Evolutionary conservation across 2,113 vertebrate species (phyloP), one percentile per base, ranked within the genome.

Genomic region (Blennius ocellaris): DNA sequence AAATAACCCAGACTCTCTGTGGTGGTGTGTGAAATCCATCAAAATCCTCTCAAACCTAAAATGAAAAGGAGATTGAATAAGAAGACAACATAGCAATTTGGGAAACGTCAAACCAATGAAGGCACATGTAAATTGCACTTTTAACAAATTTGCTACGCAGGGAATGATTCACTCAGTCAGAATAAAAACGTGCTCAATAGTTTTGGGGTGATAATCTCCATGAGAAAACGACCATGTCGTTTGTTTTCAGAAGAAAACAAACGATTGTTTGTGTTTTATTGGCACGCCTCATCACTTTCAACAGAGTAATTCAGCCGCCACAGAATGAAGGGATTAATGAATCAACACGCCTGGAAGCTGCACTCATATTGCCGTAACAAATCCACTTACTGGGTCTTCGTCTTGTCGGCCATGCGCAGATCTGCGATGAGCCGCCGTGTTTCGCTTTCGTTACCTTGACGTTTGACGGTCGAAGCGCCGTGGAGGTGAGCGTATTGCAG

Each of bases 21-120:
- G 92, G 80, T 92, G 90, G 67, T 94, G 95, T 12, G 93, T 94
- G 67, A 94, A 94, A 82, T 94, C 92, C 2, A 95, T 43, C 10
- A 89, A 85, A 41, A 94, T 21, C 11, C 67, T 12, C 57, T 81
- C 76, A 56, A 78, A 90, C 83, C 93, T 94, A 76, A 5, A 5
- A 44, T 6, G 3, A n/a, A 68, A 77, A 53, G 84, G 48, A 11
- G 5, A 58, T 11, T 3, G 5, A 59, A 75, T 17, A 12, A 6
- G 9, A 43, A 11, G 11, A 21, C 21, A 30, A 30, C 21, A 4
- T 30, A 30, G 21, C 0, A 55, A 38, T 45, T 59, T 51, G 44
- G 47, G 11, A 47, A 55, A 6, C 5, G 14, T 21, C 6, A 39
- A 45, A 51, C 11, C 10, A 11, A 15, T 5, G 30, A 12, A 30